These are phyloP conservation scores for Trachops cirrhosus DNA, from an alignment of 2,797 vertebrate species.

Conservation along the genomic window DNA sequence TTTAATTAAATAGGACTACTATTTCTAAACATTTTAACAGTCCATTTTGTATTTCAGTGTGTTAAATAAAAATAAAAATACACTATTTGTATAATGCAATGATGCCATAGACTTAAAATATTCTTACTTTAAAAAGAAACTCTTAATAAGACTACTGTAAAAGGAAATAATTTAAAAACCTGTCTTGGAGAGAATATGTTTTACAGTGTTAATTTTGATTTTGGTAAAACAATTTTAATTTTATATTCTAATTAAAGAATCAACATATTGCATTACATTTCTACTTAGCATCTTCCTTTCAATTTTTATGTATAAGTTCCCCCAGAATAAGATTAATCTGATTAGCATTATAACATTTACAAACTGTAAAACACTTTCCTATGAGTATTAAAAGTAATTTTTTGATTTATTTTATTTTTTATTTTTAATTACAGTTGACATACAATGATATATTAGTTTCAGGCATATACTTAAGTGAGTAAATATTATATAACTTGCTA, in stretches of 20 bases:
- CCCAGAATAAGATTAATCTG: not conserved
- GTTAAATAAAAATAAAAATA: not conserved
- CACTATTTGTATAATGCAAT: not conserved
- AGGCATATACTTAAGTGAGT: no score
- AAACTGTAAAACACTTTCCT: not conserved
- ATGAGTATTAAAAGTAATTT: not conserved
- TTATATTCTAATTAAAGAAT: not conserved
- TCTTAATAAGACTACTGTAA: not conserved
- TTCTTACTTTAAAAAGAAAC: not conserved
- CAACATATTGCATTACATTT: not conserved
- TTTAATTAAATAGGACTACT: not conserved
- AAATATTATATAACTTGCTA: no score
- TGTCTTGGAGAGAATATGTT: not conserved
- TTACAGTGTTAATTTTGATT: constrained; percentile 30
- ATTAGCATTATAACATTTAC: not conserved
- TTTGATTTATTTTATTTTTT: no score
- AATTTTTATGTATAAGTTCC: not conserved
- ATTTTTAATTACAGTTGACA: no score
- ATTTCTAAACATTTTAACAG: not conserved
- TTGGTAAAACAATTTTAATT: not conserved
- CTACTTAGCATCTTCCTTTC: not conserved
- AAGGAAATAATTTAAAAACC: not conserved
- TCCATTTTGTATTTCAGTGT: not conserved
- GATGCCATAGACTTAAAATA: not conserved
- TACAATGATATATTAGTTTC: no score